Conservation (phyloP, 2,888 invertebrate species). For the Brachylomia viminalis region DNA sequence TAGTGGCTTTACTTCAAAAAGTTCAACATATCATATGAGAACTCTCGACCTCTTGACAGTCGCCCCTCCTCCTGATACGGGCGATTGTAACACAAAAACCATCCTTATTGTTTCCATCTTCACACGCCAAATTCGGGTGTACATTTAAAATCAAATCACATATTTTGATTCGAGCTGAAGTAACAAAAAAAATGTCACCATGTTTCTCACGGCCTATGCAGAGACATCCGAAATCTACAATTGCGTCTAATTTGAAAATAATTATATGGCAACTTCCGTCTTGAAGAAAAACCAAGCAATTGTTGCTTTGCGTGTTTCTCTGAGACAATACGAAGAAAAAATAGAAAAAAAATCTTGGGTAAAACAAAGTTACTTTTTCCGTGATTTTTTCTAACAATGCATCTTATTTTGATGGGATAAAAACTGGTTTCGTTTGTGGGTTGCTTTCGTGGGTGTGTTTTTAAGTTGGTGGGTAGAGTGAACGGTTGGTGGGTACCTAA, state of each 20-base stretch:
- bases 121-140: conserved; percentile 61
- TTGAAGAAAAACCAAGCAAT: conserved; percentile 84
- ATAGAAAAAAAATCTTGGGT: conserved; percentile 70
- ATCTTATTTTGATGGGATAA: conserved; percentile 51
- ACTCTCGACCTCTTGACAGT: not conserved
- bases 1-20: not conserved
- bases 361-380: conserved; percentile 62
- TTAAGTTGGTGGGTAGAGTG: conserved; percentile 37
- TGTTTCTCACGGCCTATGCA: conserved; percentile 70
- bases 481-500: conserved; percentile 52
- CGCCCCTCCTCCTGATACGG: not conserved
- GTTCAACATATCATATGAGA: not conserved
- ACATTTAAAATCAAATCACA: conserved; percentile 66
- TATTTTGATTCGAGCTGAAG: conserved; percentile 47
- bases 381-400: conserved; percentile 42
- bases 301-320: conserved; percentile 83
- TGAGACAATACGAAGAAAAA: conserved; percentile 82
- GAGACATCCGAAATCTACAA: conserved; percentile 79
- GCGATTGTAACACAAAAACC: conserved; percentile 18
- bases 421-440: conserved; percentile 39
- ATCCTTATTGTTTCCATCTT: conserved; percentile 52
- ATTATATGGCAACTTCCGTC: conserved; percentile 85
- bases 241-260: conserved; percentile 88
- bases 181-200: conserved; percentile 70
- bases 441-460: conserved; percentile 26